Base-by-base conservation (phyloP, 2,888 invertebrate genomes). In the Limnephilus lunatus region DNA sequence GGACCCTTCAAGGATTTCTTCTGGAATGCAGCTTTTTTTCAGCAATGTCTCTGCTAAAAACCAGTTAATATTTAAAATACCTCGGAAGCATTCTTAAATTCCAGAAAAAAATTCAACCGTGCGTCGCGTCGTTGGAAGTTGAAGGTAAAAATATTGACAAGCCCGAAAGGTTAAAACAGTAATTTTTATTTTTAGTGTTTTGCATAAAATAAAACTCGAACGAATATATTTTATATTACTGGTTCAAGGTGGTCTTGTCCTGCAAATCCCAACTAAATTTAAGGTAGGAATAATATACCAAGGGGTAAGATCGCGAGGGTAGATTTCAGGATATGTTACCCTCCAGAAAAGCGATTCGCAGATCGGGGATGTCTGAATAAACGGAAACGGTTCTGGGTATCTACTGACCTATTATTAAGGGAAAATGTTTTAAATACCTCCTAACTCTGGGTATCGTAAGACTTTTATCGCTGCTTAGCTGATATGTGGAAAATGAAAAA, bases 321-420 rank as follows among this genome's bases (percentile, higher is more conserved):
- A 86, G 86, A 86, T 86, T 48, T 86, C 86, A 44, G 86, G 86
- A 86, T 39, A 44, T 44, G 86, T 86, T 86, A 30, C n/a, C 44
- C 48, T 86, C 86, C 39, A 86, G 44, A 44, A 44, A 86, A 86
- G 39, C 86, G 86, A 86, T 86, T 86, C 86, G 35, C 83, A 83
- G 83, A 83, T 83, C 83, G 83, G 86, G 86, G 48, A 44, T 48
- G 86, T 86, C 44, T 44, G 86, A 30, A 86, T 39, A 44, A 44
- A 86, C 86, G 86, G 86, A 86, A 86, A 86, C n/a, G 39, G 3
- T 44, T 30, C 30, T 39, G 86, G 86, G 30, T 48, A 30, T 30
- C 86, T 68, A 19, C 25, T 68, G 68, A 1, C n/a, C 68, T 68
- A n/a, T 68, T 68, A 68, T 68, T 7, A 19, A 68, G 68, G 68